Conservation (phyloP, 2,888 invertebrate genomes). For the Eilema caniola region DNA sequence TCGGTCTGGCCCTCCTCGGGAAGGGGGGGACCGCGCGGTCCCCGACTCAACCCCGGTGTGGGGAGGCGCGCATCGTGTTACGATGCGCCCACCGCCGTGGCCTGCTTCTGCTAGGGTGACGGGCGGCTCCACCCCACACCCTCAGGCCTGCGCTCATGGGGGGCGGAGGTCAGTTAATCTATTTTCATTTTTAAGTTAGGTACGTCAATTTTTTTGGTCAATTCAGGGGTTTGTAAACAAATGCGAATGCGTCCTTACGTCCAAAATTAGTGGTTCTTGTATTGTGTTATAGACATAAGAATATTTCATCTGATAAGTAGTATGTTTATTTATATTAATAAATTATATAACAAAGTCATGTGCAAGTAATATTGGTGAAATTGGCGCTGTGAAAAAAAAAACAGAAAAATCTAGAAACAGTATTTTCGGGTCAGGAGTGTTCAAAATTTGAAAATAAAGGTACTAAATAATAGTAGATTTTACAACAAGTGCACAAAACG, state of each 20-base stretch:
- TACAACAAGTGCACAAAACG: too few species aligned
- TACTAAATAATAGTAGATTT: conserved; percentile 44
- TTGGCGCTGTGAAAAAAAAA: conserved; percentile 33
- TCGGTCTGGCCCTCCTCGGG: too few species aligned
- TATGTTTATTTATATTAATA: conserved; percentile 8
- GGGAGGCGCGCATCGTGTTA: too few species aligned
- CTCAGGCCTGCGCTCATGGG: too few species aligned
- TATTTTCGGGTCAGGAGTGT: conserved; percentile 35
- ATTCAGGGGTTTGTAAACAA: neutral
- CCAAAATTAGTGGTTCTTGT: neutral
- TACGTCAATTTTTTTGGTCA: neutral
- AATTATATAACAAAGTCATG: neutral
- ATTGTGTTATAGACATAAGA: conserved; percentile 7
- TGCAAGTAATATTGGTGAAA: conserved; percentile 1
- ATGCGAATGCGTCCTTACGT: conserved; percentile 4
- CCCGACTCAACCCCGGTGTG: too few species aligned
- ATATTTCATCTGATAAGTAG: conserved; percentile 3
- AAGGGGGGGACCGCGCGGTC: too few species aligned
- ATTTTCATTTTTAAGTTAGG: neutral
- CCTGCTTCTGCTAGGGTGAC: too few species aligned
- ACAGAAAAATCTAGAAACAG: conserved; percentile 26
- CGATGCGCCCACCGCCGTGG: too few species aligned
- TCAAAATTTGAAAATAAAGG: conserved; percentile 38
- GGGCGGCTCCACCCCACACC: too few species aligned
- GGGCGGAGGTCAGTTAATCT: too few species aligned